Percentiles rank a stretch among this genome's conserved stretches.
Evolutionary conservation across 2,888 invertebrate species (phyloP).

Genomic region (Ophion obscuratus): DNA sequence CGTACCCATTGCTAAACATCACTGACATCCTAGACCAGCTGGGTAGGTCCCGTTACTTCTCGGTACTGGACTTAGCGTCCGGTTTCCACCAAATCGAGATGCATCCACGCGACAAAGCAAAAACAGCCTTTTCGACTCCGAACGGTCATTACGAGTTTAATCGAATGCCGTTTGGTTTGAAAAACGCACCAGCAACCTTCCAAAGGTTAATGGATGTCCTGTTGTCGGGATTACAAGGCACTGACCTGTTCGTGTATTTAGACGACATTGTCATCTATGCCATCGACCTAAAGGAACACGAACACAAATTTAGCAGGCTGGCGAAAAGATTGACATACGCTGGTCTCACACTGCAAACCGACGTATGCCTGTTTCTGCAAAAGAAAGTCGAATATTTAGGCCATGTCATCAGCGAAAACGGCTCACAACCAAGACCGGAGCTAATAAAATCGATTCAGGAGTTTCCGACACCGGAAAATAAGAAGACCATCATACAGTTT

Average conservation of each 20-base stretch:
- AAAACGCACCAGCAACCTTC: conserved; percentile 54
- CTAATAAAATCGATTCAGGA: conserved; percentile 14
- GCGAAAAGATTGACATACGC: conserved; percentile 44
- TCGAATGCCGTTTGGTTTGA: conserved; percentile 58
- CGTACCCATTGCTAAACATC: too few relatives aligned
- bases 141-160: conserved; percentile 3
- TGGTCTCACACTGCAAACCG: conserved; percentile 38
- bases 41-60: too few relatives aligned
- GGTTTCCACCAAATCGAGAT: conserved; percentile 72
- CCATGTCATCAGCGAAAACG: conserved; percentile 59
- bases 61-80: too few relatives aligned
- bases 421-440: conserved; percentile 50
- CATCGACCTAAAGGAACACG: conserved; percentile 41
- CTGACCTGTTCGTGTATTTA: conserved; percentile 47
- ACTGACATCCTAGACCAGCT: too few relatives aligned
- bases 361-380: conserved; percentile 57
- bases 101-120: conserved; percentile 33
- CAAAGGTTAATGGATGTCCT: conserved; percentile 58
- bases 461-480: too few relatives aligned
- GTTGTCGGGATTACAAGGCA: conserved; percentile 46
- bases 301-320: conserved; percentile 52
- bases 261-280: conserved; percentile 50
- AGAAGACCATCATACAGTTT: too few relatives aligned
- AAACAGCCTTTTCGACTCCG: conserved; percentile 52
- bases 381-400: conserved; percentile 57